A percentile compares a stretch with the other conserved stretches of the same genome.
These are phyloP conservation scores for Papilio xuthus DNA, from an alignment of 1,140 invertebrate species.

Conservation along the genomic window DNA sequence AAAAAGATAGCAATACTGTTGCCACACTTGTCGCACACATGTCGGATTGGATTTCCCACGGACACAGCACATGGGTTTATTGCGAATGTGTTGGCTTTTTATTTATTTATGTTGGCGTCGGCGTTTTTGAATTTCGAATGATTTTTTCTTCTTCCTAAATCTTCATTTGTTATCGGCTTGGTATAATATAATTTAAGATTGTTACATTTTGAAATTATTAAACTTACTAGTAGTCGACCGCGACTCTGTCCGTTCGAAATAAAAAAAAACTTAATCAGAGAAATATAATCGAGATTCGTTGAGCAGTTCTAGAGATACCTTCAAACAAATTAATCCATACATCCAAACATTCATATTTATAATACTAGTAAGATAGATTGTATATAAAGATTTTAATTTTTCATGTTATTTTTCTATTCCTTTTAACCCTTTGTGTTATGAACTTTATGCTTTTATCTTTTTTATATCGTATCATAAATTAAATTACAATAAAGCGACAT, in stretches of 20 bases:
- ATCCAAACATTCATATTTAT: too few species aligned
- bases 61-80: conserved; percentile 21
- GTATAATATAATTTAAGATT: background rate
- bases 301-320: too few species aligned
- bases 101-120: conserved; percentile 15
- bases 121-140: conserved; percentile 16
- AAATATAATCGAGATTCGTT: too few species aligned
- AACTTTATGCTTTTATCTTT: background rate
- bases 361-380: too few species aligned
- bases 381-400: too few species aligned
- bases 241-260: too few species aligned
- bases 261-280: too few species aligned
- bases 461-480: conserved; percentile 29
- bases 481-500: conserved; percentile 21
- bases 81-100: conserved; percentile 27
- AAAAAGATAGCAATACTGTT: conserved; percentile 2
- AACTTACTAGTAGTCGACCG: too few species aligned
- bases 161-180: conserved; percentile 3
- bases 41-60: conserved; percentile 15
- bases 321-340: too few species aligned
- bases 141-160: background rate
- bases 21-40: conserved; percentile 20
- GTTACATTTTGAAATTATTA: too few species aligned
- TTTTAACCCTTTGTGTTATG: background rate
- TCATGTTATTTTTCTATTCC: background rate